Evolutionary conservation across 2,888 invertebrate species (phyloP).

Genomic region (Luffia ferchaultella): DNA sequence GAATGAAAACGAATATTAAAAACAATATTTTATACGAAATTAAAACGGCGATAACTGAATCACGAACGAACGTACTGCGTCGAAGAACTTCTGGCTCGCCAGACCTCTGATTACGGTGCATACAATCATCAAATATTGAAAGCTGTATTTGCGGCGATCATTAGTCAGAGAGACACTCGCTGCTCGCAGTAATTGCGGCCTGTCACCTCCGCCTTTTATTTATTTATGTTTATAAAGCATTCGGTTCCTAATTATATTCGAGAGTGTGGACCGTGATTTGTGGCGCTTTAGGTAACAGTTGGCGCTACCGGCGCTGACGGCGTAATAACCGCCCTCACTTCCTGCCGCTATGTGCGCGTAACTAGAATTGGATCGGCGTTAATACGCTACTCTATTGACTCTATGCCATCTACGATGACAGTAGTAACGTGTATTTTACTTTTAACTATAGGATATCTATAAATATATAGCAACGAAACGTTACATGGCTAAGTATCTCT

Average conservation of each 20-base stretch:
- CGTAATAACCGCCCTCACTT: slow-evolving; percentile 58
- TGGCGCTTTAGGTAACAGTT: slow-evolving; percentile 50
- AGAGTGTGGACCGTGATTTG: slow-evolving; percentile 44
- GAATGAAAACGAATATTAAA: no score
- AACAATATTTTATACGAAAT: no score
- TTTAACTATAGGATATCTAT: no score
- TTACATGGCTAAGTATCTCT: no score
- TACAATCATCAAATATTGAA: slow-evolving; percentile 46
- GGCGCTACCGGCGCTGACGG: slow-evolving; percentile 49
- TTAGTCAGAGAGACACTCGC: slow-evolving; percentile 52
- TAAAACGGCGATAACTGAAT: no score
- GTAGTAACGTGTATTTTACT: no score
- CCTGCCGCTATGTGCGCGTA: slow-evolving; percentile 32
- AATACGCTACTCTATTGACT: no score
- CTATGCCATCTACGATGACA: no score
- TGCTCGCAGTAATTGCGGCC: slow-evolving; percentile 50
- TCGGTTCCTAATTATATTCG: slow-evolving; percentile 54
- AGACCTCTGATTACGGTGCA: slow-evolving; percentile 25
- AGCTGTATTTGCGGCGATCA: slow-evolving; percentile 34
- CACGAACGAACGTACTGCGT: no score
- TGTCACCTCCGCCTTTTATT: slow-evolving; percentile 60
- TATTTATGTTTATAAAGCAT: slow-evolving; percentile 60
- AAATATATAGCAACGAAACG: no score
- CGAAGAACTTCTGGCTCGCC: no score
- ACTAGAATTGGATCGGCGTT: no score